phyloP scores from a whole-genome alignment of 2,113 vertebrate species.

The Mohoua ochrocephala region DNA sequence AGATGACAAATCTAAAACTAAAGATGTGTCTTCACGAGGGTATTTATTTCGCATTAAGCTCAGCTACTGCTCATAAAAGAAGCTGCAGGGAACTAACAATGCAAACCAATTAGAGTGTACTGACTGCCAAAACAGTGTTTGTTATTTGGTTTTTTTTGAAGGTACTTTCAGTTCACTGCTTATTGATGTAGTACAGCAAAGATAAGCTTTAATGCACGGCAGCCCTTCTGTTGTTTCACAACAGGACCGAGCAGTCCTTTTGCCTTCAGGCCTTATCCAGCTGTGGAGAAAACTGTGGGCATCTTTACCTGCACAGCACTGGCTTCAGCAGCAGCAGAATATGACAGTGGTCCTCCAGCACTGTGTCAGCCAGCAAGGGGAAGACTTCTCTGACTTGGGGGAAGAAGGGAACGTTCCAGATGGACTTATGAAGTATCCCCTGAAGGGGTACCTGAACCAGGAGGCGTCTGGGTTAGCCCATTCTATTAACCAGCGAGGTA shows the following conservation, averaged over 20 bases:
- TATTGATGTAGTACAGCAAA: background rate
- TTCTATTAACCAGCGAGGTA: background rate
- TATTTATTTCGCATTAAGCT: background rate
- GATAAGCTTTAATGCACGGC: background rate
- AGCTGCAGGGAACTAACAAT: background rate
- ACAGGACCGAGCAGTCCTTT: background rate
- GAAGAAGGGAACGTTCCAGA: background rate
- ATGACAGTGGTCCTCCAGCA: background rate
- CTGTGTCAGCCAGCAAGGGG: background rate
- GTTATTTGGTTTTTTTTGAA: background rate
- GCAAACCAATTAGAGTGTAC: background rate
- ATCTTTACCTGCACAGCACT: background rate
- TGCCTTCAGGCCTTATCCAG: background rate
- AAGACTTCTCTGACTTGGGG: background rate
- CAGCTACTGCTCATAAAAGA: background rate
- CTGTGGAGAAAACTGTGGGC: background rate
- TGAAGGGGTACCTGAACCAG: background rate
- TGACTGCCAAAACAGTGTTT: conserved; percentile 4
- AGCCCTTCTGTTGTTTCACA: background rate
- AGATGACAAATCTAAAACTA: background rate
- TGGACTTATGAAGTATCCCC: background rate
- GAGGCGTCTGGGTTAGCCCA: background rate
- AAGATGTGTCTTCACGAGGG: background rate
- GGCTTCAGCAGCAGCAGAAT: background rate
- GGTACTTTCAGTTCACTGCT: background rate